phyloP scores from a whole-genome alignment of 2,113 vertebrate genomes.

The Gobio gobio region DNA sequence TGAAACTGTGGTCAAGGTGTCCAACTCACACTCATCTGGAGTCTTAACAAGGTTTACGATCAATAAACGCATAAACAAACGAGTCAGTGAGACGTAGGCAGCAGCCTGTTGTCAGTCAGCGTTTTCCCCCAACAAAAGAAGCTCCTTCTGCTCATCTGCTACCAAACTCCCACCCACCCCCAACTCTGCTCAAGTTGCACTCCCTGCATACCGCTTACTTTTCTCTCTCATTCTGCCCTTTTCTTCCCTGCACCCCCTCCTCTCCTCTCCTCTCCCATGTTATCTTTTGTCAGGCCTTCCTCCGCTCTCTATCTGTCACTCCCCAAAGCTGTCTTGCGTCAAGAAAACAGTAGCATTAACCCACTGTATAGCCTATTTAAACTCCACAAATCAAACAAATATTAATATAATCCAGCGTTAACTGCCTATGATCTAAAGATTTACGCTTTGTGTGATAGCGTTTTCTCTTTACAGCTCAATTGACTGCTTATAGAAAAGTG shows the following conservation, averaged over 20 bases:
- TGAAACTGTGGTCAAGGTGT: neutral
- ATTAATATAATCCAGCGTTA: neutral
- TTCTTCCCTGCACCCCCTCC: constrained; percentile 5
- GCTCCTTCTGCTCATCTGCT: constrained; percentile 22
- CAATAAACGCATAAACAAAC: constrained; percentile 65
- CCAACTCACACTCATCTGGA: constrained; percentile 56
- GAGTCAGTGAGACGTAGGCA: constrained; percentile 56
- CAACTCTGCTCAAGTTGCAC: constrained; percentile 41
- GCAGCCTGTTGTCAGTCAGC: constrained; percentile 40
- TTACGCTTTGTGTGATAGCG: neutral
- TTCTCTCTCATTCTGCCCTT: constrained; percentile 1
- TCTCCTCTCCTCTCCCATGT: neutral
- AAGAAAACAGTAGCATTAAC: neutral
- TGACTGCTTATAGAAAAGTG: constrained; percentile 2
- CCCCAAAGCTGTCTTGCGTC: constrained; percentile 18
- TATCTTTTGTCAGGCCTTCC: constrained; percentile 40
- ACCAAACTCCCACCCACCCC: constrained; percentile 23
- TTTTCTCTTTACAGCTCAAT: neutral
- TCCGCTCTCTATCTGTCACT: constrained; percentile 24
- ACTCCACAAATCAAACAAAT: neutral
- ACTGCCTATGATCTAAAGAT: neutral
- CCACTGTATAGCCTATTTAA: neutral
- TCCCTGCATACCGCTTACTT: constrained; percentile 38
- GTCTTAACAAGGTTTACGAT: constrained; percentile 59
- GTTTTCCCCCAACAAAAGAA: constrained; percentile 42